Evolutionary conservation across 2,888 invertebrate genomes (phyloP), one percentile per base, ranked within the genome.

Genomic region (Morinoia aosen): DNA sequence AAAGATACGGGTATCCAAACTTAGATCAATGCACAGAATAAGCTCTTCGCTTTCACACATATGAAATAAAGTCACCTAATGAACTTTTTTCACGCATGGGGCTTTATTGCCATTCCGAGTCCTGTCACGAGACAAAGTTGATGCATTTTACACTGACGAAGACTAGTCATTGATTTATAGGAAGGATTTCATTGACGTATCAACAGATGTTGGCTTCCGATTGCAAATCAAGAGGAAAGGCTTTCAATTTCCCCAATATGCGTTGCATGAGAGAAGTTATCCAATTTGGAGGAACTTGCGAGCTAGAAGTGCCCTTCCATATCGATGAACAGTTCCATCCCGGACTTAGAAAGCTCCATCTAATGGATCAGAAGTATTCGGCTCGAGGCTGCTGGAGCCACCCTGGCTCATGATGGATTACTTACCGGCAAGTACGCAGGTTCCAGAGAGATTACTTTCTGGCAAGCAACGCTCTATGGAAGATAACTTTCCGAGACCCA

Each of bases 201-300:
- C 90, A 40, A 40, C 40, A 40, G 90, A 90, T 90, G 48, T 90
- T 48, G 8, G 90, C 90, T 90, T 90, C 48, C 90, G 90, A 90
- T 90, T 40, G 90, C 90, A 90, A 90, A 90, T 90, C 90, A 90
- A 90, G 48, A 39, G 48, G 48, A 48, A 39, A 90, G 90, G 90
- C 25, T 90, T 90, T 90, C 90, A 40, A 40, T 48, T 90, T 48
- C 90, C 48, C 90, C 90, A 90, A 90, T 90, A 90, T 33, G 76
- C 76, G 76, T 76, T 76, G 76, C 90, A 40, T 90, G 90, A 40
- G 90, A 39, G 90, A 90, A 90, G 90, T 90, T 90, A 90, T 90
- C 40, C 90, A 90, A 90, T 90, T 90, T 39, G 14, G 90, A 90
- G 90, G 90, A 90, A 48, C 39, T 40, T 90, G 90, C 48, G 48